Conservation (phyloP, 2,113 vertebrate genomes). For the Phylloscopus trochiloides region DNA sequence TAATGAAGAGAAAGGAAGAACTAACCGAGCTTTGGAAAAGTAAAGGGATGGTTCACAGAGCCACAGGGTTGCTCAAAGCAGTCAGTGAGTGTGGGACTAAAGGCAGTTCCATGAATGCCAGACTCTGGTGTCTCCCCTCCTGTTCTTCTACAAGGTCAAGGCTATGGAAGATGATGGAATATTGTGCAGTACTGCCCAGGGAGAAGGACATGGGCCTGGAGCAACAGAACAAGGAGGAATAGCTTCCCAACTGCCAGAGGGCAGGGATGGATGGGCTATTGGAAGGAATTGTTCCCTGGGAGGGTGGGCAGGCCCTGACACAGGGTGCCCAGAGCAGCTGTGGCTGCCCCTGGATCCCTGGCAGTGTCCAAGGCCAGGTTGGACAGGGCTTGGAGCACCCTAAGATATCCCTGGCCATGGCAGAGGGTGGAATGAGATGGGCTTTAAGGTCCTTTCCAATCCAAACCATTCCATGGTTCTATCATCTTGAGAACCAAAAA, state of each 20-base stretch:
- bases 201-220: background rate
- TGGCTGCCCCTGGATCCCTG: background rate
- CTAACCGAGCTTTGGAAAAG: background rate
- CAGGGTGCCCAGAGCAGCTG: background rate
- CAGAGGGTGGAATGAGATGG: background rate
- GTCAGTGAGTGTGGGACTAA: background rate
- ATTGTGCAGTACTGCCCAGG: background rate
- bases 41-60: background rate
- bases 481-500: background rate
- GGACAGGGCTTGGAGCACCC: fast-evolving
- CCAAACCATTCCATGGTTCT: background rate
- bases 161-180: background rate
- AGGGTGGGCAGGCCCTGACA: background rate
- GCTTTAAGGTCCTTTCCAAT: background rate
- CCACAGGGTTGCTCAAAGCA: background rate
- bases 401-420: background rate
- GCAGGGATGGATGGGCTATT: fast-evolving
- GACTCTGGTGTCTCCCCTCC: background rate
- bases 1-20: background rate
- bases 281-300: background rate
- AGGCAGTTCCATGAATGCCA: background rate
- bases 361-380: background rate
- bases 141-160: background rate
- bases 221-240: background rate
- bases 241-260: background rate